Percentiles rank a stretch among this genome's conserved stretches.
Evolutionary conservation across 2,797 vertebrate genomes (phyloP).

Genomic region (Sylvilagus floridanus): DNA sequence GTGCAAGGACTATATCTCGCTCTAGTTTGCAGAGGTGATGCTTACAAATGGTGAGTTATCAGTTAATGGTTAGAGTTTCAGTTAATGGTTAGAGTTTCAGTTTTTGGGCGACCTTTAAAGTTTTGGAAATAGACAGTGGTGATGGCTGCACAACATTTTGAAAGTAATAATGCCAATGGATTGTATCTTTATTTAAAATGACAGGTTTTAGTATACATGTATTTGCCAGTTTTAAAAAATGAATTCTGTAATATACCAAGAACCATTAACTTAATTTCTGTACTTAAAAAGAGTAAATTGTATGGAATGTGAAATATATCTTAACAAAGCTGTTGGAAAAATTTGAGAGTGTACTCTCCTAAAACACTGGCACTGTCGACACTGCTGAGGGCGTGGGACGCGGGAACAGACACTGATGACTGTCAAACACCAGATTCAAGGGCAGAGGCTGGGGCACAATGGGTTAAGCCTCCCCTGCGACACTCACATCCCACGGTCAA

Average conservation of each 20-base stretch:
- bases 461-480: too few relatives aligned
- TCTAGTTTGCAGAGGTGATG: not conserved
- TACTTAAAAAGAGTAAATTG: not conserved
- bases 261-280: not conserved
- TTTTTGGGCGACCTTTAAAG: not conserved
- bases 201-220: not conserved
- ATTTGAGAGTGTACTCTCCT: not conserved
- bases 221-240: not conserved
- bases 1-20: not conserved
- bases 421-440: not conserved
- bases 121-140: not conserved
- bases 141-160: not conserved
- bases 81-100: not conserved
- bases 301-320: not conserved
- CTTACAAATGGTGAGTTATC: not conserved
- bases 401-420: not conserved
- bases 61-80: not conserved
- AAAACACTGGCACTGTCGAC: not conserved
- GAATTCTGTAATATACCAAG: not conserved
- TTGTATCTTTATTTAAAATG: not conserved
- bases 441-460: too few relatives aligned
- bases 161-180: slow-evolving; percentile 5
- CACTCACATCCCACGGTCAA: too few relatives aligned
- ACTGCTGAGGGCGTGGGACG: not conserved
- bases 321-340: slow-evolving; percentile 4